A percentile compares a stretch with the other conserved stretches of the same genome.
Evolutionary conservation across 2,113 vertebrate genomes (phyloP).

Genomic region (Semicossyphus pulcher): DNA sequence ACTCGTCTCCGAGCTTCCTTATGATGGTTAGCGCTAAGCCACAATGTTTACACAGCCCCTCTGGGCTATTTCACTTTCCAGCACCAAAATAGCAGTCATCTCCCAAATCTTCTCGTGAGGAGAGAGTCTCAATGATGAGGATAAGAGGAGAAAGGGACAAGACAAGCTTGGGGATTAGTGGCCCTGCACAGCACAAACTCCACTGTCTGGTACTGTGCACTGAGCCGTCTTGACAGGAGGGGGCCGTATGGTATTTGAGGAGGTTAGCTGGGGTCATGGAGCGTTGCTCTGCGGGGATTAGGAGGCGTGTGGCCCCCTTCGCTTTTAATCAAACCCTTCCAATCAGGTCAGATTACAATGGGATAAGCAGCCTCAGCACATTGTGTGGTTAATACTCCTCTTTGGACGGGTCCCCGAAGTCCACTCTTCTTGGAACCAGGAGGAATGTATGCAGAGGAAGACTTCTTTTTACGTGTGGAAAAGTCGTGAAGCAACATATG

Average conservation of each 20-base stretch:
- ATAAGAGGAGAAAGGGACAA: conserved; percentile 76
- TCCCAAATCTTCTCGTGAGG: conserved; percentile 67
- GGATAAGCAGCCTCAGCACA: conserved; percentile 70
- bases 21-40: conserved; percentile 69
- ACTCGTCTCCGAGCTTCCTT: conserved; percentile 60
- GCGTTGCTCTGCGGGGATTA: conserved; percentile 75
- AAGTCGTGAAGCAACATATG: conserved; percentile 16
- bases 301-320: conserved; percentile 76
- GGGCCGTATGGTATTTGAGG: conserved; percentile 63
- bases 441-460: conserved; percentile 10
- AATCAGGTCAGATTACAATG: conserved; percentile 82
- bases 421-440: conserved; percentile 1
- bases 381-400: conserved; percentile 67
- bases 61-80: conserved; percentile 70
- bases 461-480: too few relatives aligned
- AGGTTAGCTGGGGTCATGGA: conserved; percentile 67
- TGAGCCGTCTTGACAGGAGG: conserved; percentile 70
- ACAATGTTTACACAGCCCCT: conserved; percentile 73
- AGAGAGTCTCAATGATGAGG: conserved; percentile 75
- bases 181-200: conserved; percentile 59
- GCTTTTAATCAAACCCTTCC: conserved; percentile 82
- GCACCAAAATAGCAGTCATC: conserved; percentile 80
- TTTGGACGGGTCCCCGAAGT: conserved; percentile 46
- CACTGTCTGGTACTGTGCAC: conserved; percentile 67
- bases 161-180: conserved; percentile 76